Evolutionary conservation across 2,113 vertebrate genomes (phyloP), one percentile per base, ranked within the genome.

Genomic region (Oncorhynchus clarkii): DNA sequence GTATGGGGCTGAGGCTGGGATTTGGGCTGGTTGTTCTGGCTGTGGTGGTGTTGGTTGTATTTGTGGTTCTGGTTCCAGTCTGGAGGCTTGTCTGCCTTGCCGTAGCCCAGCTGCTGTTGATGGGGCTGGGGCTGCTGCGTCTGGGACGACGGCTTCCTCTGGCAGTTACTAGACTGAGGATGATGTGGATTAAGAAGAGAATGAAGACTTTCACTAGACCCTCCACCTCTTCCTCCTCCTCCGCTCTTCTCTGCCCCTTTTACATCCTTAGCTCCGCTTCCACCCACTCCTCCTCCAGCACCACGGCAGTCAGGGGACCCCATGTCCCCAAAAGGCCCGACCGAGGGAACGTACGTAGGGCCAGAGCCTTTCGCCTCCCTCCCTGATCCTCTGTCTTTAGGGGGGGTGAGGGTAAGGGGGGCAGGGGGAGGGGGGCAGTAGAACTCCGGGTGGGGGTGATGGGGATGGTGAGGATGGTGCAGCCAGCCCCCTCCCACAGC

Each of bases 281-380:
- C 90, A 27, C 93, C 93, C 20, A 48, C 60, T 48, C 92, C 87
- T 88, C 90, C 90, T 1, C 65, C 93, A 80, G 93, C 85, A 7
- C 93, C 95, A 1, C 91, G 88, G 34, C 94, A 94, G 68, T 96
- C 95, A 0, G 93, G 90, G 1, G 92, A 72, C 0, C 85, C 88
- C n/a, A 93, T 88, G 88, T 98, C 96, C 1, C 93, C 91, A 72
- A 95, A 81, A 65, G 95, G 94, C 4, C 95, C 96, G 73, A 94
- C 94, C 0, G 96, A 98, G 86, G 97, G 97, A 89, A 98, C 96
- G 34, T 95, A 94, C 0, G 96, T 97, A 71, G 96, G 94, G 51
- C 95, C 95, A 0, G 89, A 95, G 80, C 95, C 89, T 90, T 96
- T 96, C 5, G 93, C 87, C 83, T 97, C 96, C 70, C 85, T 84